These are phyloP conservation scores for Eubucco bourcierii DNA, from an alignment of 2,113 vertebrate genomes.

Conservation along the genomic window DNA sequence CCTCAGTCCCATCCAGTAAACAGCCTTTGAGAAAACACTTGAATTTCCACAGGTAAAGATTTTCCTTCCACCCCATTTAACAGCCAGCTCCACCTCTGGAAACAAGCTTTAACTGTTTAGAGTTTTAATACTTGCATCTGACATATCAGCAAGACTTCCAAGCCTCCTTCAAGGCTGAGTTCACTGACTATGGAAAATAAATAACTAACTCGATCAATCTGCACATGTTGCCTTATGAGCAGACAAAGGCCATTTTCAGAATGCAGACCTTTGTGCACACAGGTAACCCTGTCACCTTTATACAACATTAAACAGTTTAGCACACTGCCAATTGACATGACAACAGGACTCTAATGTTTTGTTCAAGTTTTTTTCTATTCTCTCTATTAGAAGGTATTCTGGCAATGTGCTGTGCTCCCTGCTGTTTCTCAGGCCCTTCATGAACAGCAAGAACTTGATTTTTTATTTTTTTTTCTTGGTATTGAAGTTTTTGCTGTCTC, in stretches of 20 bases:
- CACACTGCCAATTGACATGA: neutral
- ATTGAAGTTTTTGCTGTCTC: neutral
- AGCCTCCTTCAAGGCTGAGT: neutral
- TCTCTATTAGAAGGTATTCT: neutral
- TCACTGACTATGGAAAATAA: neutral
- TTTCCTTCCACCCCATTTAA: neutral
- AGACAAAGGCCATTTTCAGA: neutral
- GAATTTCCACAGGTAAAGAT: neutral
- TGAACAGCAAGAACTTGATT: neutral
- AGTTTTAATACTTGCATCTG: neutral
- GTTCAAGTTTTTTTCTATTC: neutral
- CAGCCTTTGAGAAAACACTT: neutral
- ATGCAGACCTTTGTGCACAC: neutral
- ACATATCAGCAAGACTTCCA: neutral
- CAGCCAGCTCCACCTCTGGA: neutral
- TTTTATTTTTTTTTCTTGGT: neutral
- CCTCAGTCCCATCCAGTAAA: neutral
- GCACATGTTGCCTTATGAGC: accelerated
- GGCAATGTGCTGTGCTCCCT: neutral
- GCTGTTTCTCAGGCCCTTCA: neutral
- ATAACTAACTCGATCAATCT: neutral
- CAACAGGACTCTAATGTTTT: neutral
- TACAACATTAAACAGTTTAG: neutral
- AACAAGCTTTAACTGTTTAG: neutral
- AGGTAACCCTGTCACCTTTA: neutral